Base-by-base conservation (phyloP, 2,888 invertebrate genomes). In the Lepetodrilus schrolli region DNA sequence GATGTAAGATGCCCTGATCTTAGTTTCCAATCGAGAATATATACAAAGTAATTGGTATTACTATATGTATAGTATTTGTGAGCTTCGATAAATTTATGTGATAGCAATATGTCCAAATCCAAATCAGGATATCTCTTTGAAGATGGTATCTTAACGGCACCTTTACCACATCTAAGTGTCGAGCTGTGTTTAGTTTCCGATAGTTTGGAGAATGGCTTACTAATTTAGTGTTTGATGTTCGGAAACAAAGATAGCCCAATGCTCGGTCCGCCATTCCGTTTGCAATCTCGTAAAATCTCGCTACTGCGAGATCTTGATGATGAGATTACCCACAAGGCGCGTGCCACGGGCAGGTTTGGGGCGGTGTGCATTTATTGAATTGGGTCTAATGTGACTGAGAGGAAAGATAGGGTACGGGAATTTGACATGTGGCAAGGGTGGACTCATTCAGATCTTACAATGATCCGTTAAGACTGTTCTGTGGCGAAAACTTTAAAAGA, bases 221-320 rank as follows among this genome's bases (percentile, higher is more conserved):
- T 58, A 34, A 58, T 34, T 30, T 30, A 26, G 30, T 58, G 26
- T 17, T 58, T 34, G 10, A 10, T 13, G 30, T 58, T 58, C 30
- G 34, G 17, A 58, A 58, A 30, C 58, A 58, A 34, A 58, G 58
- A 58, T 58, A 58, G 17, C 34, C 58, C 26, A 17, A 17, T 23
- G 5, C 30, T 30, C 10, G 58, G 30, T 17, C n/a, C 30, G 17
- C 34, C 10, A 58, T 26, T 34, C 58, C 26, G 58, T 17, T 58
- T 58, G 26, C 34, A 58, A 58, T 58, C 58, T 58, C 58, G 58
- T 58, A 13, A 58, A 58, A 58, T 58, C 58, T 58, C 58, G 58
- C 30, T 34, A 58, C 13, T 30, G 30, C 34, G 58, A 58, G 58
- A 58, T 58, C 58, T 23, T 34, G 58, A 34, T 58, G 58, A 58